Conservation (phyloP, 2,888 invertebrate genomes). For the Tetanocera ferruginea region DNA sequence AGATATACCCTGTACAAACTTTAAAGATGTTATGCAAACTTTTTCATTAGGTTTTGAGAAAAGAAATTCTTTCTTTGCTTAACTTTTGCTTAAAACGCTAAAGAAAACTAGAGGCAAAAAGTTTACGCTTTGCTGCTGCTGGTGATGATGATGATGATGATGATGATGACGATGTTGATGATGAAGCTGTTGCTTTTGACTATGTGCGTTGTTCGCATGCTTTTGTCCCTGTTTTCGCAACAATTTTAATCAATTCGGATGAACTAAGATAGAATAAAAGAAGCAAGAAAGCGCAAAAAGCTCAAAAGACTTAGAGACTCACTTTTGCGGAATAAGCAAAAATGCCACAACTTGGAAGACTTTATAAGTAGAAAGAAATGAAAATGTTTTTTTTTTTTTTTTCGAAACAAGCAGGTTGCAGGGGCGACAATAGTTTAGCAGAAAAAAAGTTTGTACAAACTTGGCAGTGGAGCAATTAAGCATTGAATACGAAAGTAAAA, state of each 20-base stretch:
- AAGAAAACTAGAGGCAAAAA: constrained; percentile 6
- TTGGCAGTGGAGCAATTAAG: constrained; percentile 15
- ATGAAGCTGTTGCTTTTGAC: constrained; percentile 21
- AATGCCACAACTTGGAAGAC: constrained; percentile 21
- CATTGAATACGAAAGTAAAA: not conserved
- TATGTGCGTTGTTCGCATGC: not conserved
- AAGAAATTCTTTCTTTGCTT: constrained; percentile 13
- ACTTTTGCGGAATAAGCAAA: constrained; percentile 20
- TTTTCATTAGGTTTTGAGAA: constrained; percentile 26
- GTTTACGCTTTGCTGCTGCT: constrained; percentile 17
- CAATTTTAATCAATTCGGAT: constrained; percentile 37
- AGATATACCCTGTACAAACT: constrained; percentile 7
- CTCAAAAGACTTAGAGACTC: not conserved
- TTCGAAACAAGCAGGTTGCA: not conserved
- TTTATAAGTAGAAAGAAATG: not conserved
- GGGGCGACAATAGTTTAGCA: not conserved
- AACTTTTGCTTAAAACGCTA: not conserved
- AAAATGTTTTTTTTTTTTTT: too few species aligned
- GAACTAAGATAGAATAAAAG: constrained; percentile 13
- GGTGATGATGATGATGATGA: constrained; percentile 6
- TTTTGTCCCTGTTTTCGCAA: constrained; percentile 31
- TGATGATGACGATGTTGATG: not conserved
- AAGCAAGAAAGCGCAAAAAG: not conserved
- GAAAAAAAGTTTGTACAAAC: not conserved
- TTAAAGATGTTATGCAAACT: constrained; percentile 10